phyloP scores from a whole-genome alignment of 1,140 invertebrate species.

The Schlechtendalia chinensis region DNA sequence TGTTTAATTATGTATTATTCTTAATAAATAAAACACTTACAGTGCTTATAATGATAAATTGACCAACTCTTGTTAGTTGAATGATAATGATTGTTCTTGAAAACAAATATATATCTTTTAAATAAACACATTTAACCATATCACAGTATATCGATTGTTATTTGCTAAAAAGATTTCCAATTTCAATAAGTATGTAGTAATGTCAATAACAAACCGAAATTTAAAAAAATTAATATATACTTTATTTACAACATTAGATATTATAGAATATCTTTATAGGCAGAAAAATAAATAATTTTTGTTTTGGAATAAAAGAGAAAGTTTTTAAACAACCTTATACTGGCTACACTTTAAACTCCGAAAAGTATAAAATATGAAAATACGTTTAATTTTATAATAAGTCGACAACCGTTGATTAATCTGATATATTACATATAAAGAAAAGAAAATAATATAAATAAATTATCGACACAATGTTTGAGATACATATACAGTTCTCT shows the following conservation, averaged over 20 bases:
- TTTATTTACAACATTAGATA: not conserved
- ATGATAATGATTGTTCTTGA: not conserved
- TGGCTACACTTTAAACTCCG: too few relatives aligned
- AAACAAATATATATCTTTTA: not conserved
- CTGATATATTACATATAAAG: too few relatives aligned
- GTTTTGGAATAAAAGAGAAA: too few relatives aligned
- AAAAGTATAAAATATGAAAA: too few relatives aligned
- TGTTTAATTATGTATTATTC: not conserved
- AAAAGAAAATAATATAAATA: too few relatives aligned
- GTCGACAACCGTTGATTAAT: too few relatives aligned
- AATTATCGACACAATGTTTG: not conserved
- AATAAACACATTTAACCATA: not conserved
- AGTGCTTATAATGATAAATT: not conserved
- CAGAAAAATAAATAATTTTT: too few relatives aligned
- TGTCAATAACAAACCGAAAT: not conserved
- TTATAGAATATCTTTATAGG: not conserved
- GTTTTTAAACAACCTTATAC: too few relatives aligned
- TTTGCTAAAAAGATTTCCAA: constrained; percentile 1
- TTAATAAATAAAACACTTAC: constrained; percentile 17
- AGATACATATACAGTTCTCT: not conserved
- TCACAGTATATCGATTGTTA: not conserved
- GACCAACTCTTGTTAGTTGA: not conserved
- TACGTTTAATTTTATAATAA: too few relatives aligned
- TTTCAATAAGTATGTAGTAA: not conserved
- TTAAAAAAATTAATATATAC: not conserved